Evolutionary conservation across 2,888 invertebrate species (phyloP), one percentile per base, ranked within the genome.

Genomic region (Ochropleura leucogaster): DNA sequence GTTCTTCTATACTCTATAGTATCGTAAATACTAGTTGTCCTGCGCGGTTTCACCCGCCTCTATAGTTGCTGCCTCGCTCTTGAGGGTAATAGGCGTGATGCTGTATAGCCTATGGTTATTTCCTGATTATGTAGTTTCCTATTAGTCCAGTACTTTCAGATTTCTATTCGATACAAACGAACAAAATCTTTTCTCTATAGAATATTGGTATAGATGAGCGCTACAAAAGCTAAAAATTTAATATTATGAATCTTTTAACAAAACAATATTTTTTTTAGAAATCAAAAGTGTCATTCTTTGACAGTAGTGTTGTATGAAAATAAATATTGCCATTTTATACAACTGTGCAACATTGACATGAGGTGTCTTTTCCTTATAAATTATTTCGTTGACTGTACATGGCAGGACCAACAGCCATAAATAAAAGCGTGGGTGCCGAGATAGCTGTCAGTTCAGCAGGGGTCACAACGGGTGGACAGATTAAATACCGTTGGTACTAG

Each of bases 391-490:
- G n/a, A 10, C 14, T 44, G n/a, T 44, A n/a, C 7, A 30, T 51
- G n/a, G 7, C 46, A 63, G 6, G 12, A 53, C n/a, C 57, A 64
- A 68, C 40, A 63, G 40, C 49, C 49, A 12, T 79, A 75, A 79
- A 72, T 57, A 55, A 69, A 64, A 57, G 59, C 72, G 78, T 84
- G 66, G 86, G 75, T 46, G 76, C 47, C 55, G 42, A 66, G 60
- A 66, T 60, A 74, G 69, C 62, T 51, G 55, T 74, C 68, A 77
- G 57, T 73, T 72, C 72, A 73, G 55, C 51, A 44, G 60, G 70
- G 74, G 75, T 79, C 82, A 85, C 75, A 63, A 74, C 57, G 65
- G 44, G 68, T 62, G 68, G 59, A 47, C 60, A 71, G 75, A 80
- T 72, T 78, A 59, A 68, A n/a, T 66, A 53, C 64, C 51, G 55